Conservation (phyloP, 1,140 invertebrate genomes). For the Popillia japonica region DNA sequence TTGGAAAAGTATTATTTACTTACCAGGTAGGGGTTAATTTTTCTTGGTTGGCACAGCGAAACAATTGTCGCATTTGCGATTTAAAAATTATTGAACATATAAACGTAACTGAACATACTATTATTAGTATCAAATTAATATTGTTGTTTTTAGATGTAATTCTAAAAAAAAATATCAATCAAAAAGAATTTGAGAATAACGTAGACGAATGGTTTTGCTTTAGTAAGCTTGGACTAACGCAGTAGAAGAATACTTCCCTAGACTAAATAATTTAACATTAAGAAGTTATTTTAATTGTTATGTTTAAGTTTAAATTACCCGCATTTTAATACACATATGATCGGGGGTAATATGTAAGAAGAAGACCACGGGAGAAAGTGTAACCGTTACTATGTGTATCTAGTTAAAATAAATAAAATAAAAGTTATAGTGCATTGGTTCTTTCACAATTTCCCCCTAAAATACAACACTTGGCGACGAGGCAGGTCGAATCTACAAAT, state of each 20-base stretch:
- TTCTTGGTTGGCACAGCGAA: background rate
- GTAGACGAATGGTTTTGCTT: background rate
- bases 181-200: background rate
- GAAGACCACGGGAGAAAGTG: no score
- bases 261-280: background rate
- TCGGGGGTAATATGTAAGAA: no score
- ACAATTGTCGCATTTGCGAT: background rate
- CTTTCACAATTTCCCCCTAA: no score
- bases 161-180: background rate
- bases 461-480: no score
- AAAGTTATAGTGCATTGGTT: no score
- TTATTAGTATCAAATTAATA: background rate
- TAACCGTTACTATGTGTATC: no score
- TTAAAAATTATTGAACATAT: constrained; percentile 4
- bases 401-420: no score
- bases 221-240: background rate
- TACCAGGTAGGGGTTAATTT: background rate
- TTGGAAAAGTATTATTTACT: background rate
- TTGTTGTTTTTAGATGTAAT: background rate
- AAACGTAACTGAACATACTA: background rate
- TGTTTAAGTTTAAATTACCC: no score
- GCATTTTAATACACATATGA: no score
- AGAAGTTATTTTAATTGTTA: background rate
- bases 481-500: no score
- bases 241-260: background rate